These are phyloP conservation scores for Hypotaenidia philippensis DNA, from an alignment of 2,797 vertebrate species.

Conservation along the genomic window DNA sequence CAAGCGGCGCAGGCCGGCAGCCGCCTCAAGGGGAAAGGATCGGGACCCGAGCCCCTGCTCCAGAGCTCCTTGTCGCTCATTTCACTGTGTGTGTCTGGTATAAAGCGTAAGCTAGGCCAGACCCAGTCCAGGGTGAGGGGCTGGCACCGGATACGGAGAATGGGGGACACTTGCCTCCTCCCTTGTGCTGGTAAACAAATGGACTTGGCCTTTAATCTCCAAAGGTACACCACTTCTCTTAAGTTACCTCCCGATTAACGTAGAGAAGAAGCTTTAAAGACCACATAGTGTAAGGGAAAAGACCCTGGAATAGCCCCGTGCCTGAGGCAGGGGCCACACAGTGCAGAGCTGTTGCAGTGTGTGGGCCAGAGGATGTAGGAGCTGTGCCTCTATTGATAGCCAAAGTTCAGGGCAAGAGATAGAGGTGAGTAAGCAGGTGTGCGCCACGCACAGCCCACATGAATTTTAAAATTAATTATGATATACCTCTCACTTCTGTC, in stretches of 20 bases:
- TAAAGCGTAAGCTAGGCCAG: background rate
- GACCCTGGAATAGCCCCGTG: accelerated
- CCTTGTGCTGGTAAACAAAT: background rate
- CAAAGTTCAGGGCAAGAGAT: accelerated
- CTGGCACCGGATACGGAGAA: background rate
- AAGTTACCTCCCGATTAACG: accelerated
- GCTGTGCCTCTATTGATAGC: accelerated
- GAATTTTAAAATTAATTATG: background rate
- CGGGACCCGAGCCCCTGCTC: accelerated
- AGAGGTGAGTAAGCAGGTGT: accelerated
- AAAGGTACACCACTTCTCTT: accelerated
- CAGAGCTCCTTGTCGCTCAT: accelerated
- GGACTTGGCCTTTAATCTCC: too few relatives aligned
- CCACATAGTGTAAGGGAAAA: accelerated
- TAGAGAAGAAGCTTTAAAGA: background rate
- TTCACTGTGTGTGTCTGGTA: accelerated
- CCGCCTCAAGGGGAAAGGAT: too few relatives aligned
- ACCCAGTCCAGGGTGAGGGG: accelerated
- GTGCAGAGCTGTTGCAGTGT: accelerated
- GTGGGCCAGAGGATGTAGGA: accelerated
- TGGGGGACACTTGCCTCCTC: accelerated
- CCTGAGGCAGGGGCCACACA: accelerated
- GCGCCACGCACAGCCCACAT: too few relatives aligned
- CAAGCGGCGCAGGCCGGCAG: background rate
- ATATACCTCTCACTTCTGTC: background rate